Evolutionary conservation across 2,888 invertebrate species (phyloP), one percentile per base, ranked within the genome.

Genomic region (Nymphalis urticae): DNA sequence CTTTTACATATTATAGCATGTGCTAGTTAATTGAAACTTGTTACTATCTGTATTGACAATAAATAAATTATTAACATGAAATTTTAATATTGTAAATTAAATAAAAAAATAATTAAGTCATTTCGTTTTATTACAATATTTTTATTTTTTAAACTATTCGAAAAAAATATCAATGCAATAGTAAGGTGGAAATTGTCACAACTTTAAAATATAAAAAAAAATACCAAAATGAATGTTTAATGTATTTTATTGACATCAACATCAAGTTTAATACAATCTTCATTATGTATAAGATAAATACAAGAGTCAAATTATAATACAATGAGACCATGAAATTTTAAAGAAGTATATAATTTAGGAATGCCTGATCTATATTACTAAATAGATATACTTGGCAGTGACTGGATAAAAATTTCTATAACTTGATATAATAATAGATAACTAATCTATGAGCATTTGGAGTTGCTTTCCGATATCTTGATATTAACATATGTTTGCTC

Each of bases 181-280:
- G 66, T 66, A 42, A 42, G 42, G 42, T 36, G 61, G 66, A 27
- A 56, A 42, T 64, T 66, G 48, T 47, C 27, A 47, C 16, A 56
- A 21, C 27, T 32, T 60, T 21, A 47, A 61, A 58, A 48, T 51
- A 62, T 66, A 62, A 50, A 50, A 70, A 62, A 50, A 50, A 70
- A 50, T n/a, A n/a, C 51, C 36, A 61, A 63, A 64, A 62, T 21
- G 21, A 58, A 75, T 79, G 79, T 84, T 83, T 84, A 85, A 84
- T 83, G 85, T 82, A 82, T 80, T 89, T 90, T 91, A 91, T 87
- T 90, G 87, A 88, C 86, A 88, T 89, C 84, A 90, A 90, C 85
- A 83, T 89, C 89, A 64, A 87, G 84, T 89, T 85, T 89, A 81
- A 87, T 89, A 89, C 80, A 87, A 87, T 88, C 84, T 89, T 86